Base-by-base conservation (phyloP, 2,797 vertebrate genomes). In the Notolepis coatsorum region DNA sequence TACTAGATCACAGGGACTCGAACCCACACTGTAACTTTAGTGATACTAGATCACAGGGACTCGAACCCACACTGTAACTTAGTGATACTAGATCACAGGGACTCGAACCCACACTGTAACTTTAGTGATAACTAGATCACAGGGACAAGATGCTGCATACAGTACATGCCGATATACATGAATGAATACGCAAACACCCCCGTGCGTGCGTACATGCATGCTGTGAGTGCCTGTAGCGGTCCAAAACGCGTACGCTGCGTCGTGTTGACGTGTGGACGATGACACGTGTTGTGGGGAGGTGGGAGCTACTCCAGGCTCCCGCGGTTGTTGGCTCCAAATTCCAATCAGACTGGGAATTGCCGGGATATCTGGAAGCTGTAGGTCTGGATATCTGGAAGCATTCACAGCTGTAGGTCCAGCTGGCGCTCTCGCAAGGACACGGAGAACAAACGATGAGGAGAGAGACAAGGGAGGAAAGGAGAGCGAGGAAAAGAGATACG, bases 331-430 rank as follows among this genome's bases (percentile, higher is more conserved):
- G 55, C 47, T 82, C 79, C 68, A 77, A 70, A 61, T 80, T 73
- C 68, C 68, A 79, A 73, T 78, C 60, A 79, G 62, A 83, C 54
- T 50, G 65, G 49, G 71, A 78, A 77, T 76, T 81, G 63, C 86
- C n/a, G 70, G 62, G 61, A 82, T 66, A 74, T 68, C 65, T 64
- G 38, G 37, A n/a, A n/a, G n/a, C n/a, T n/a, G n/a, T n/a, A n/a
- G n/a, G 51, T 77, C n/a, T 49, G 45, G 49, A 51, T 9, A 5
- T 51, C 30, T 33, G 48, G 58, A 88, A 82, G 65, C 76, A 72
- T 80, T 88, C 77, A 69, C 84, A 88, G 88, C 85, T 88, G 85
- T 86, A 71, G 62, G 49, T 86, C 75, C 75, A 74, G 68, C 79
- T 84, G 66, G 65, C 57, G 59, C 61, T 68, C 58, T 20, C 27